A percentile compares a stretch with the other conserved stretches of the same genome.
These are phyloP conservation scores for Drosophila parvula DNA, from an alignment of 1,140 invertebrate genomes.

Conservation along the genomic window DNA sequence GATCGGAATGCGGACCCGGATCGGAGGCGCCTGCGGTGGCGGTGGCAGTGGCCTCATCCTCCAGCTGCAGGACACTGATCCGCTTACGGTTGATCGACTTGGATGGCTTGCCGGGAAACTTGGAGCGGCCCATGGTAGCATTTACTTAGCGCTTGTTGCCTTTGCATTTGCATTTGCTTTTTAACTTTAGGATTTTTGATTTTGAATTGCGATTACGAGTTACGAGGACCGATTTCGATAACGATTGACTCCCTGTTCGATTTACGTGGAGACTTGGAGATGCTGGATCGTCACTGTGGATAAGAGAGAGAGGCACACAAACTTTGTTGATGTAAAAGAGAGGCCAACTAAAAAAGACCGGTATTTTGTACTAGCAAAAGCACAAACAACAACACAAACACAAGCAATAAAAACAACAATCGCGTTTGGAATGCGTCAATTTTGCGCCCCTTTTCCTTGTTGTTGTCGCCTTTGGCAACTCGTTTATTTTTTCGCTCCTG, in stretches of 20 bases:
- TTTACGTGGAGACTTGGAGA: constrained; percentile 29
- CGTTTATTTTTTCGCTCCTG: constrained; percentile 54
- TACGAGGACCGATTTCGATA: constrained; percentile 1
- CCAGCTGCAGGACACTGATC: constrained; percentile 89
- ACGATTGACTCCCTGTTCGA: constrained; percentile 23
- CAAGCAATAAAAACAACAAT: constrained; percentile 39
- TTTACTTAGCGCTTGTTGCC: constrained; percentile 31
- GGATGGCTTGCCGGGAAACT: constrained; percentile 93
- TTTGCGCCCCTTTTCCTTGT: constrained; percentile 48
- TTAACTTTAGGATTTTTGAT: constrained; percentile 19
- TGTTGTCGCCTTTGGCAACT: constrained; percentile 46
- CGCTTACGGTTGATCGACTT: constrained; percentile 93
- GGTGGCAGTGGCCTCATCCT: constrained; percentile 78
- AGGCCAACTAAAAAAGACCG: constrained; percentile 60
- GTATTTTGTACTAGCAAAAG: constrained; percentile 59
- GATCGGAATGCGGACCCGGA: constrained; percentile 27
- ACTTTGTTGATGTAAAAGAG: constrained; percentile 51
- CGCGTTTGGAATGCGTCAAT: constrained; percentile 75
- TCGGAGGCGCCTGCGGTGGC: constrained; percentile 18
- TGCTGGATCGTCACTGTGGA: constrained; percentile 40
- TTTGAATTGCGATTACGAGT: constrained; percentile 7
- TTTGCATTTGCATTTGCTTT: constrained; percentile 66
- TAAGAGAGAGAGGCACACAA: constrained; percentile 42
- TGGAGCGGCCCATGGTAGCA: constrained; percentile 85
- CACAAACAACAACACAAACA: constrained; percentile 40